Percentiles rank a stretch among this genome's conserved stretches.
Conservation (phyloP, 2,888 invertebrate genomes). For the Pandemis cinnamomeana region DNA sequence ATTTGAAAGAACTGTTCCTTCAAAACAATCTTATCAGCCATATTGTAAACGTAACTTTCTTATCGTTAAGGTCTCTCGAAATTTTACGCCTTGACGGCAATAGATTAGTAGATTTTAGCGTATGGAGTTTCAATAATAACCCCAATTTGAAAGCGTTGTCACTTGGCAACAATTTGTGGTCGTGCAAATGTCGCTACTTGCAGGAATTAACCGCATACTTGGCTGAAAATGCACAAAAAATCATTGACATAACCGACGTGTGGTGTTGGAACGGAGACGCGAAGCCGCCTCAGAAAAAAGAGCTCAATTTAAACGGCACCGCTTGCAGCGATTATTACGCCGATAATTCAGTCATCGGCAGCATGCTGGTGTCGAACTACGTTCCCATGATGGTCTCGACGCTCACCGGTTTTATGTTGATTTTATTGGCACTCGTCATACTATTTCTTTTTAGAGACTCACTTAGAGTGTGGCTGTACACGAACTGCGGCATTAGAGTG, state of each 20-base stretch:
- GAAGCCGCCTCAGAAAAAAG: conserved; percentile 89
- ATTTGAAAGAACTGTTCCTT: conserved; percentile 92
- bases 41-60: conserved; percentile 92
- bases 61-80: conserved; percentile 90
- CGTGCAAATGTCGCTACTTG: conserved; percentile 95
- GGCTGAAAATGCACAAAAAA: conserved; percentile 91
- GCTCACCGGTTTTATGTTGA: conserved; percentile 89
- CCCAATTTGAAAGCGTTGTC: conserved; percentile 89
- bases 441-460: conserved; percentile 94
- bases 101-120: conserved; percentile 90
- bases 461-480: conserved; percentile 94
- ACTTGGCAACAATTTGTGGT: conserved; percentile 94
- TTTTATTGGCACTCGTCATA: conserved; percentile 90
- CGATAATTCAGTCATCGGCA: conserved; percentile 92
- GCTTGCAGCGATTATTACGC: conserved; percentile 94
- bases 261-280: conserved; percentile 92
- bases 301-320: conserved; percentile 92
- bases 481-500: conserved; percentile 93
- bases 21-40: conserved; percentile 93
- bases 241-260: conserved; percentile 90
- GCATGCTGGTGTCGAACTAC: conserved; percentile 92
- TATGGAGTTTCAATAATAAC: conserved; percentile 90
- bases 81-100: conserved; percentile 93
- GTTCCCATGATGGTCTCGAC: conserved; percentile 93
- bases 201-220: conserved; percentile 93